Conservation (phyloP, 2,113 vertebrate genomes). For the Falco punctatus region DNA sequence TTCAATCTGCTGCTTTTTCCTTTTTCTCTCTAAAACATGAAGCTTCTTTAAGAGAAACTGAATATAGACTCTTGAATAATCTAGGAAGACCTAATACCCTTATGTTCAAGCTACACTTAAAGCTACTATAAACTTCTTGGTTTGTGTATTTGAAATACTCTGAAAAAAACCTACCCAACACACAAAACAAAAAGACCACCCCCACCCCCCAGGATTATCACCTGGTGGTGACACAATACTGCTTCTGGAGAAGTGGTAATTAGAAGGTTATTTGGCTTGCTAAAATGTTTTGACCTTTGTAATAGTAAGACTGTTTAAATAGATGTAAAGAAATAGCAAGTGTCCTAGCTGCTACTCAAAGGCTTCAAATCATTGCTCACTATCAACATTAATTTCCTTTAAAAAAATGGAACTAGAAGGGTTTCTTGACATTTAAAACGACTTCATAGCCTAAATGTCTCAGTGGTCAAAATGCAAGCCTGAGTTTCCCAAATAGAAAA, state of each 20-base stretch:
- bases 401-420: background rate
- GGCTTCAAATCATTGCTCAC: background rate
- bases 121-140: background rate
- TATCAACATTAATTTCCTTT: background rate
- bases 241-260: background rate
- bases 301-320: background rate
- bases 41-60: background rate
- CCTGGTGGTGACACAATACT: background rate
- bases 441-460: background rate
- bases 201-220: background rate
- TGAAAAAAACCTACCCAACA: no score
- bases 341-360: background rate
- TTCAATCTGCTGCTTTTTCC: background rate
- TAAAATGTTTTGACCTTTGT: background rate
- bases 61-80: background rate
- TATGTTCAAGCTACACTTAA: background rate
- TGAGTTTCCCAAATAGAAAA: background rate
- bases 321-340: background rate
- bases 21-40: rapidly evolving
- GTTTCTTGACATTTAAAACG: background rate
- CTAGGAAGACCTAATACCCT: background rate
- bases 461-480: background rate
- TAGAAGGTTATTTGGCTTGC: background rate
- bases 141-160: background rate
- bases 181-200: background rate